These are phyloP conservation scores for Atherinosoma microstoma DNA, from an alignment of 2,797 vertebrate genomes.

Conservation along the genomic window DNA sequence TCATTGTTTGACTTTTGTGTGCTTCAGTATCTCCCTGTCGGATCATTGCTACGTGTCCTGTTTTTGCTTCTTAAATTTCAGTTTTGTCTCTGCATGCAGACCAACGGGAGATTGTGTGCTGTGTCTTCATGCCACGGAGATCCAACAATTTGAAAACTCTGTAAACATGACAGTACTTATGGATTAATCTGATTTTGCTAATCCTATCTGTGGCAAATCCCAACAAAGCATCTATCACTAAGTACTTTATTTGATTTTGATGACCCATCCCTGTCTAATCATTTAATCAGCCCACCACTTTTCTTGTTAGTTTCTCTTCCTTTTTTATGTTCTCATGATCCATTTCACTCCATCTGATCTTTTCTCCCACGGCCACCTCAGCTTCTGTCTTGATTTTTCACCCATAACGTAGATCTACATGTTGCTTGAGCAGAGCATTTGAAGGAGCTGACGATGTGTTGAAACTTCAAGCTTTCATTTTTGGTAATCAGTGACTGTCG, in stretches of 20 bases:
- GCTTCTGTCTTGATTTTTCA: conserved; percentile 22
- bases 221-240: conserved; percentile 20
- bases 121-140: background rate
- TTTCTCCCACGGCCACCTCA: conserved; percentile 24
- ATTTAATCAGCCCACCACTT: conserved; percentile 15
- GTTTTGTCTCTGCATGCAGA: conserved; percentile 1
- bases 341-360: conserved; percentile 26
- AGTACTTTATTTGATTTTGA: conserved; percentile 4
- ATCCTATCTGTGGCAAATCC: background rate
- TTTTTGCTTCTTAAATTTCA: conserved; percentile 30
- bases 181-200: conserved; percentile 22
- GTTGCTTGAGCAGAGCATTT: conserved; percentile 12
- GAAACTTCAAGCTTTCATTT: conserved; percentile 1
- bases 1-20: conserved; percentile 28
- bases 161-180: conserved; percentile 7
- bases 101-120: conserved; percentile 4
- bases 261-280: conserved; percentile 8
- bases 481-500: background rate
- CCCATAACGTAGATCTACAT: conserved; percentile 27
- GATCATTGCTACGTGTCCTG: conserved; percentile 17
- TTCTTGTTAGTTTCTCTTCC: background rate
- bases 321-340: conserved; percentile 22
- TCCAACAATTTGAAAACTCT: conserved; percentile 16
- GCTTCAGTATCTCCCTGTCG: conserved; percentile 18
- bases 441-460: conserved; percentile 16